phyloP scores from a whole-genome alignment of 2,113 vertebrate species.

The Martes martes region DNA sequence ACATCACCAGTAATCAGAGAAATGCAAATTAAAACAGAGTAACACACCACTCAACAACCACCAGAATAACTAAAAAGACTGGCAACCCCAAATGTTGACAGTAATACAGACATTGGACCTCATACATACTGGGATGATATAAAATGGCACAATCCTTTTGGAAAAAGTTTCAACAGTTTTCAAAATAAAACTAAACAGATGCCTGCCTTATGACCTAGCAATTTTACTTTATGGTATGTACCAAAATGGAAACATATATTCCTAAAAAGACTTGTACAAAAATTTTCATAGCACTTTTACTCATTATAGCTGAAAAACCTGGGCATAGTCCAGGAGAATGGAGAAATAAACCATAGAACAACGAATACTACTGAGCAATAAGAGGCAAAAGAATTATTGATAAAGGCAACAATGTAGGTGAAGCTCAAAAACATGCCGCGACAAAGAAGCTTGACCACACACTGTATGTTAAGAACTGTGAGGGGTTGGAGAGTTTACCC shows the following conservation, averaged over 20 bases:
- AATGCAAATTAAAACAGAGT: neutral
- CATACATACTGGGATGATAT: neutral
- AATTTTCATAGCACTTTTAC: neutral
- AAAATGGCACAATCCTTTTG: neutral
- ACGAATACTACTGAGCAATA: neutral
- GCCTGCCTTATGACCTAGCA: neutral
- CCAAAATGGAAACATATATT: neutral
- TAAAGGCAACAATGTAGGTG: neutral
- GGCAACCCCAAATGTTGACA: neutral
- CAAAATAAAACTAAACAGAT: neutral
- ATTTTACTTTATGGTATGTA: neutral
- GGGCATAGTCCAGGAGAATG: neutral
- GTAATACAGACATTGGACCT: neutral
- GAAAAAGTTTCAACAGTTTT: neutral
- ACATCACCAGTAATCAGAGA: neutral
- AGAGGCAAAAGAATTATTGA: neutral
- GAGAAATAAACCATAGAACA: neutral
- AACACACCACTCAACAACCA: neutral
- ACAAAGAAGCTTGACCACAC: neutral
- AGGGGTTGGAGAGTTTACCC: neutral
- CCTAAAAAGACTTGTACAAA: neutral
- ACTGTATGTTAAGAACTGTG: neutral
- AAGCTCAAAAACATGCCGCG: neutral
- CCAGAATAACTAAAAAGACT: neutral
- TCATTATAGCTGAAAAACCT: neutral